Evolutionary conservation across 2,113 vertebrate genomes (phyloP).

Genomic region (Mirounga angustirostris): DNA sequence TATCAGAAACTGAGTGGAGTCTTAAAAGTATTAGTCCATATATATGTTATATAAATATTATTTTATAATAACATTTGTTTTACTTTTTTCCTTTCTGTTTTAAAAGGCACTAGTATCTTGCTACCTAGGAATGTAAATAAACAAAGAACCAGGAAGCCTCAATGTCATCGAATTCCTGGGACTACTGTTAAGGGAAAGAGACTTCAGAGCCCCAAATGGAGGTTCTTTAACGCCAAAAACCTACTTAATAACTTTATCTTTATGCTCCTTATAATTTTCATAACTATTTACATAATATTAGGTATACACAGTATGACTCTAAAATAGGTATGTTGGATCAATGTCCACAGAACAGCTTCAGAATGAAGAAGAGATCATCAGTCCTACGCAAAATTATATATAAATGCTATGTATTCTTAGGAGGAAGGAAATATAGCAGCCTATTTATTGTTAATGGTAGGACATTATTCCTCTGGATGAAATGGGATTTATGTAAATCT

Average conservation of each 20-base stretch:
- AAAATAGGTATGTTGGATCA: background rate
- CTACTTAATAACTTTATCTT: background rate
- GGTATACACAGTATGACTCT: background rate
- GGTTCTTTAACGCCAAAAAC: background rate
- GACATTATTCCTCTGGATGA: slow-evolving; percentile 1
- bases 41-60: background rate
- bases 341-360: background rate
- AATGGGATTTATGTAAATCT: background rate
- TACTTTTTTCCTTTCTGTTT: background rate
- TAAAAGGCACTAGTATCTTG: background rate
- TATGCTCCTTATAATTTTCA: background rate
- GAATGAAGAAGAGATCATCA: background rate
- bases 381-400: background rate
- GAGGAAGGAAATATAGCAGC: background rate
- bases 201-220: background rate
- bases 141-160: background rate
- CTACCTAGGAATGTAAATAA: background rate
- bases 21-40: background rate
- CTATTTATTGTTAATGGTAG: background rate
- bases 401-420: background rate
- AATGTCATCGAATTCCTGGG: background rate
- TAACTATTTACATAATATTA: background rate
- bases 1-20: background rate
- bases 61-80: background rate
- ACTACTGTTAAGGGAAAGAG: background rate